These are phyloP conservation scores for Echeneis naucrates DNA, from an alignment of 2,797 vertebrate species.

Conservation along the genomic window DNA sequence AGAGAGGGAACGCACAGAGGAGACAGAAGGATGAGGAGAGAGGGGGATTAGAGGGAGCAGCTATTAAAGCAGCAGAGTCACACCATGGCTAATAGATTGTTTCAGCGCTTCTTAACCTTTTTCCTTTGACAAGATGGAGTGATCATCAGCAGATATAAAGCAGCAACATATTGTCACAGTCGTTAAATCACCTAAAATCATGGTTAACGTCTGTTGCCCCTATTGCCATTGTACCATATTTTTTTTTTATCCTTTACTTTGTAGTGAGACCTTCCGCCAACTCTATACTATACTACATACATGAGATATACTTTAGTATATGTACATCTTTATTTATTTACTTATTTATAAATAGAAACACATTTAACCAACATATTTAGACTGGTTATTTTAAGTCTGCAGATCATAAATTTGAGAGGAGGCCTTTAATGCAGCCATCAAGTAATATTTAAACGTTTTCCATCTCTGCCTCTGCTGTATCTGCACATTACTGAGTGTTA, in stretches of 20 bases:
- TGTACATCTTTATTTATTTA: too few relatives aligned
- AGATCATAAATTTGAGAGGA: background rate
- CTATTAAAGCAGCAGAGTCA: constrained; percentile 42
- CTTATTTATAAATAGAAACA: background rate
- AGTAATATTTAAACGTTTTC: constrained; percentile 3
- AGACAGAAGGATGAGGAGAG: constrained; percentile 6
- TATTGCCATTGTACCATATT: background rate
- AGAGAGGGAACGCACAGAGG: constrained; percentile 31
- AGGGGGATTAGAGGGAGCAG: constrained; percentile 53
- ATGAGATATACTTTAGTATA: too few relatives aligned
- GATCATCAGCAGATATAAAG: constrained; percentile 28
- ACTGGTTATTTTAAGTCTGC: background rate
- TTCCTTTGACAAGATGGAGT: constrained; percentile 23
- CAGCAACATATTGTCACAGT: constrained; percentile 8
- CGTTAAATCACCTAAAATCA: constrained; percentile 27
- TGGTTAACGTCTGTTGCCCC: background rate
- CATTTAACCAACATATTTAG: background rate
- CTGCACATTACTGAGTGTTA: background rate
- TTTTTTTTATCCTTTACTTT: background rate
- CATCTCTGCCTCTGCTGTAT: background rate
- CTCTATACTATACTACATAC: too few relatives aligned
- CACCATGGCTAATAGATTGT: constrained; percentile 60
- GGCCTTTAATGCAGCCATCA: background rate
- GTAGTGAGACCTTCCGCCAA: too few relatives aligned
- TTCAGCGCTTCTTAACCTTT: constrained; percentile 55